phyloP scores from a whole-genome alignment of 2,797 vertebrate species.

The Myotis findleyi region DNA sequence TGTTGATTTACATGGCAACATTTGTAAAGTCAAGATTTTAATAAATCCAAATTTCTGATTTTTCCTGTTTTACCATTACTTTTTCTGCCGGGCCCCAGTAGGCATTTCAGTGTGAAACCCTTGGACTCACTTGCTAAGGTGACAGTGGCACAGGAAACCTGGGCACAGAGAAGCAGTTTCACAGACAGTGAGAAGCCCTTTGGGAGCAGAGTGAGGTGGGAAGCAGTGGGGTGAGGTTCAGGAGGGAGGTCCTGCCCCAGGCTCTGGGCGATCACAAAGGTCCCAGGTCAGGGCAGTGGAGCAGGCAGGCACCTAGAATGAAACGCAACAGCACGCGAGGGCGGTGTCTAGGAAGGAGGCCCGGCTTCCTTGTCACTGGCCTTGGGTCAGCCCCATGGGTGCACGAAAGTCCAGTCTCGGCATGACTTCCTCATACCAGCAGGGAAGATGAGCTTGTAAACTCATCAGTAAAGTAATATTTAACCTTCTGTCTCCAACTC shows the following conservation, averaged over 20 bases:
- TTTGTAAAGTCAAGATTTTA: slow-evolving; percentile 4
- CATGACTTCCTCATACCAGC: neutral
- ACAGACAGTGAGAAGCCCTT: neutral
- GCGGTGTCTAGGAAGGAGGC: neutral
- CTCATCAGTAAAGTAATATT: slow-evolving; percentile 22
- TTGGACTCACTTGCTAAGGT: neutral
- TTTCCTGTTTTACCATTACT: neutral
- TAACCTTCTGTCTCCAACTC: slow-evolving; percentile 19
- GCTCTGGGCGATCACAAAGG: neutral
- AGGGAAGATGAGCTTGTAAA: neutral
- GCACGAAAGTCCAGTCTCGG: neutral
- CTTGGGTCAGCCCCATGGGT: neutral
- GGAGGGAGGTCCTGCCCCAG: neutral
- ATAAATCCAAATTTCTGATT: neutral
- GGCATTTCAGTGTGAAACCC: neutral
- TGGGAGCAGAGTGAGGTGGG: neutral
- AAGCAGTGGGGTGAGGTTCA: neutral
- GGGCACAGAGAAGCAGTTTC: neutral
- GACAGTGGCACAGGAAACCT: neutral
- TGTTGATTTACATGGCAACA: neutral
- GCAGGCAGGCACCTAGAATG: neutral
- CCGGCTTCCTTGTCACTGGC: neutral
- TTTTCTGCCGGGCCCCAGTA: neutral
- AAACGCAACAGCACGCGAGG: neutral
- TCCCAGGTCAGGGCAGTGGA: neutral